Conservation (phyloP, 2,113 vertebrate species). For the Leiothrix lutea region DNA sequence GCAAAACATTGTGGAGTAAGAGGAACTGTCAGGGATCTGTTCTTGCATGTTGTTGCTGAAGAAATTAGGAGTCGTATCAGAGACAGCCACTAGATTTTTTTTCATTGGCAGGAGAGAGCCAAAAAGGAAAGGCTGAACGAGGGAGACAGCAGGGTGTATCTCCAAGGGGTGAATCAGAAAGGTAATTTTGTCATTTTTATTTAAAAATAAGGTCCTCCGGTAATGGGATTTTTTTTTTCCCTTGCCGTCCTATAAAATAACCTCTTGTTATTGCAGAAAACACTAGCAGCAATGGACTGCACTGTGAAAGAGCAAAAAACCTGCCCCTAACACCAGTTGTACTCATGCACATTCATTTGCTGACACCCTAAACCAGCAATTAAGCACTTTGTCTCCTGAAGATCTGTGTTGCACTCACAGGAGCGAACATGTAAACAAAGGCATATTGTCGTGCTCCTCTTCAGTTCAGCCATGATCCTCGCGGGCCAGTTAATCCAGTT, state of each 20-base stretch:
- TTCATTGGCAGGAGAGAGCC: neutral
- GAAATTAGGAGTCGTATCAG: neutral
- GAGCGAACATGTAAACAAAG: slow-evolving; percentile 35
- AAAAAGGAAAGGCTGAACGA: neutral
- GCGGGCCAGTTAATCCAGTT: slow-evolving; percentile 60
- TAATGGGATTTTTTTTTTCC: slow-evolving; percentile 9
- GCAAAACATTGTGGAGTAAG: neutral
- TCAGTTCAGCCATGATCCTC: slow-evolving; percentile 42
- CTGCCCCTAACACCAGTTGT: neutral
- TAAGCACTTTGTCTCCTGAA: neutral
- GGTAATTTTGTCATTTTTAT: slow-evolving; percentile 34
- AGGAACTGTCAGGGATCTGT: neutral
- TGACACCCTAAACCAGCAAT: neutral
- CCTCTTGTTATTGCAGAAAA: neutral
- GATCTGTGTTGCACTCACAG: neutral
- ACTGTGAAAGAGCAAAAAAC: neutral
- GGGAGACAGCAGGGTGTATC: neutral
- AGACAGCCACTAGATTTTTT: neutral
- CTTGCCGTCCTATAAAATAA: neutral
- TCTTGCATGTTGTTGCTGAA: neutral
- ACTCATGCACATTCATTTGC: neutral
- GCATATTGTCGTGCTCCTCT: slow-evolving; percentile 18
- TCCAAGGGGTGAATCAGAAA: slow-evolving; percentile 4
- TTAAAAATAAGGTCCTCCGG: slow-evolving; percentile 22
- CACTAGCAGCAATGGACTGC: neutral